Conservation (phyloP, 2,888 invertebrate genomes). For the Malthinus flaveolus region DNA sequence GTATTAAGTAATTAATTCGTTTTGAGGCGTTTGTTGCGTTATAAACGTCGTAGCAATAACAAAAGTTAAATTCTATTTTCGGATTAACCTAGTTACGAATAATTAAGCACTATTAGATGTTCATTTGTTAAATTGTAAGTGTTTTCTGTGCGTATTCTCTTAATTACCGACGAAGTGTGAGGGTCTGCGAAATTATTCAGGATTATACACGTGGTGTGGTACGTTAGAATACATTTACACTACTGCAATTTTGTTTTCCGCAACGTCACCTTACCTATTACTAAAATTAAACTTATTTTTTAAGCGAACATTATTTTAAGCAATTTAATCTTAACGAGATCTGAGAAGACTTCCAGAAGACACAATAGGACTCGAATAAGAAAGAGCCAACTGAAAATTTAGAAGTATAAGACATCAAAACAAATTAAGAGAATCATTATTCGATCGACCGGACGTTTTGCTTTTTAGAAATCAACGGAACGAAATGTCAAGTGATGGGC, state of each 20-base stretch:
- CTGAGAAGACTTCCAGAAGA: no score
- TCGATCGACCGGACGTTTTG: no score
- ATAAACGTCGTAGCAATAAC: constrained; percentile 11
- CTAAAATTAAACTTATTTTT: constrained; percentile 11
- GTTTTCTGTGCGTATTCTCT: constrained; percentile 18
- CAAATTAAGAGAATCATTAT: no score
- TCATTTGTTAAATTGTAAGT: constrained; percentile 15
- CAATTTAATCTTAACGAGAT: no score
- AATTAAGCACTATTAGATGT: constrained; percentile 13
- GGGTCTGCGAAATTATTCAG: constrained; percentile 28
- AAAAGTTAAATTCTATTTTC: constrained; percentile 1
- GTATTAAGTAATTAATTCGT: constrained; percentile 8
- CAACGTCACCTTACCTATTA: constrained; percentile 14
- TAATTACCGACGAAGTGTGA: constrained; percentile 25
- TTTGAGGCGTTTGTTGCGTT: constrained; percentile 7
- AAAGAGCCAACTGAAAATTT: no score
- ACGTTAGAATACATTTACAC: constrained; percentile 22
- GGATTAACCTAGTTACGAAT: constrained; percentile 12
- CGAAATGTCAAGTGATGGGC: no score
- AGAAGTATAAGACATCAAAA: no score
- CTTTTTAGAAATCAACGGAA: no score
- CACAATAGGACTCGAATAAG: no score
- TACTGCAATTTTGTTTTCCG: constrained; percentile 16
- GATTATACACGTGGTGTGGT: constrained; percentile 25
- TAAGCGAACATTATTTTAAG: no score